Evolutionary conservation across 2,888 invertebrate genomes (phyloP), one percentile per base, ranked within the genome.

Genomic region (Conops quadrifasciatus): DNA sequence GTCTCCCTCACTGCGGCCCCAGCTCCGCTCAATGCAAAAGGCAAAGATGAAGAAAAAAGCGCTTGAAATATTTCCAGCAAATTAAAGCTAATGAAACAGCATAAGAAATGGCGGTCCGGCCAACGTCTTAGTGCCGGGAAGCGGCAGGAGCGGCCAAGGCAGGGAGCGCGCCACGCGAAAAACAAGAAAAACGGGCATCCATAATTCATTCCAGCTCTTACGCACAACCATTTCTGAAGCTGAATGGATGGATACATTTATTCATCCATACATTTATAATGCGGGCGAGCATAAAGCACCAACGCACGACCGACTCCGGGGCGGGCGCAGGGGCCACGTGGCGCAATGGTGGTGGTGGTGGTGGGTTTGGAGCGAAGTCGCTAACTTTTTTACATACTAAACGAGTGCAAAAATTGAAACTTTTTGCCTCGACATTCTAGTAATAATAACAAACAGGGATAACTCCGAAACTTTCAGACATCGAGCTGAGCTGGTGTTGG

Each of bases 41-140:
- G 51, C 58, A 36, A n/a, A 60, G 51, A 63, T 36, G 67, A 62
- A 45, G 56, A 62, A 65, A 60, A 73, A 66, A 60, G 45, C 73
- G 72, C 74, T 53, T 28, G 70, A 80, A 82, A 80, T 80, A 80
- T 78, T 81, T 82, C 79, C 79, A 78, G 76, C 78, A 82, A 81
- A 82, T 81, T 82, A 75, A 81, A 80, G 81, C 81, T 82, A 81
- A 81, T 81, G 82, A 82, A 81, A 79, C 80, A 70, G 59, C 70
- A 72, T 45, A 71, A 64, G 64, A 58, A 69, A 56, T 45, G 66
- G 58, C 26, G 43, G 58, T 67, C 43, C 58, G 15, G 47, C 28
- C 30, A 30, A 21, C 26, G 49, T 49, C 64, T 26, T 26, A 24
- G 62, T 47, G 68, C 30, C 9, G 36, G 5, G 36, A 36, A 36